These are phyloP conservation scores for Drosophila neocordata DNA, from an alignment of 1,140 invertebrate genomes.

Conservation along the genomic window DNA sequence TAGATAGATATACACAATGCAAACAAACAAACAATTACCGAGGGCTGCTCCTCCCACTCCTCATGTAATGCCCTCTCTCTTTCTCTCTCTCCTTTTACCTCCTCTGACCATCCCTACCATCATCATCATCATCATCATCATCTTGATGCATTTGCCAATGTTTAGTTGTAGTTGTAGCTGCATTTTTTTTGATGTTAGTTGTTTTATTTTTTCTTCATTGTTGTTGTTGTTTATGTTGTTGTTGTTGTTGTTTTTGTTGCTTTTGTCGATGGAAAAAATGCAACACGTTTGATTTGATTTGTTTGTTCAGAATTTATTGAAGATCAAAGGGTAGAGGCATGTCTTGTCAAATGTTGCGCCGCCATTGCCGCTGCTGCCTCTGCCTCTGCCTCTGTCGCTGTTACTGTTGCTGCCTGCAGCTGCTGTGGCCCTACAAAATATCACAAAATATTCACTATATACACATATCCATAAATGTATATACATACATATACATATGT, in stretches of 20 bases:
- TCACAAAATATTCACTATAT: constrained; percentile 28
- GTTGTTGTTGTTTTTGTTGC: constrained; percentile 20
- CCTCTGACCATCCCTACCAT: not conserved
- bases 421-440: constrained; percentile 18
- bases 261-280: constrained; percentile 51
- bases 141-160: constrained; percentile 47
- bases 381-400: not conserved
- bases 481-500: not conserved
- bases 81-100: not conserved
- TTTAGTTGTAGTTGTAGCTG: constrained; percentile 32
- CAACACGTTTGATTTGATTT: constrained; percentile 70
- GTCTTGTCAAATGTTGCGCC: constrained; percentile 53
- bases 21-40: constrained; percentile 61
- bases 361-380: not conserved
- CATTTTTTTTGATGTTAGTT: constrained; percentile 23
- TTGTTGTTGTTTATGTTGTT: not conserved
- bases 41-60: constrained; percentile 24
- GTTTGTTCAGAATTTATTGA: constrained; percentile 75
- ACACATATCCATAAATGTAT: not conserved
- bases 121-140: constrained; percentile 27
- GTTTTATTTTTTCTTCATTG: constrained; percentile 21
- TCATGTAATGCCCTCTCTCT: constrained; percentile 8
- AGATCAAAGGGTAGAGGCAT: constrained; percentile 62
- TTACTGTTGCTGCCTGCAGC: not conserved
- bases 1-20: constrained; percentile 3